Evolutionary conservation across 53 echinoderm and acorn worm genomes (phyloP).

Genomic region (Crossaster papposus): DNA sequence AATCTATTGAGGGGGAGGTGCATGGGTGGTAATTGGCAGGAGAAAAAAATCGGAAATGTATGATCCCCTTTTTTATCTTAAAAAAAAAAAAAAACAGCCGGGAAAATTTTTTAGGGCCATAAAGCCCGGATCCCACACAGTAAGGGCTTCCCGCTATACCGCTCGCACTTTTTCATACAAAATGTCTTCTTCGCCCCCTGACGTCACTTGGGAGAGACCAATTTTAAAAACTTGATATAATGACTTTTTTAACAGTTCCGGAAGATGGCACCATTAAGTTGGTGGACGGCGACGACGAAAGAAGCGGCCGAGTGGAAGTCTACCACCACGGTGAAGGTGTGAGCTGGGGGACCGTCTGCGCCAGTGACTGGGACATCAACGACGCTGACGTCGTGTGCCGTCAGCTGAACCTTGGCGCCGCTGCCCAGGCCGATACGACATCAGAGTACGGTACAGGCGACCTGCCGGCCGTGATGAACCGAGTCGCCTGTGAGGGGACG

Average conservation of each 20-base stretch:
- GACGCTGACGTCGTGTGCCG: constrained; percentile 16
- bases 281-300: background rate
- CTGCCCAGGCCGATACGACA: background rate
- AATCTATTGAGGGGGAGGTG: no score
- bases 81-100: no score
- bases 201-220: no score
- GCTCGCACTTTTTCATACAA: no score
- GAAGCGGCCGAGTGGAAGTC: constrained; percentile 17
- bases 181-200: background rate
- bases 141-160: no score
- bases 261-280: background rate
- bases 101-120: no score
- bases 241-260: background rate
- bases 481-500: constrained; percentile 27
- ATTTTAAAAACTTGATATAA: background rate
- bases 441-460: background rate
- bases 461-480: constrained; percentile 10
- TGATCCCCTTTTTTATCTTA: no score
- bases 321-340: background rate
- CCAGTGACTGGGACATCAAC: constrained; percentile 22
- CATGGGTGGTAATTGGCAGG: no score
- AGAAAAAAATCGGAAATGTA: no score
- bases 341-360: constrained; percentile 30
- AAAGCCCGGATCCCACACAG: no score
- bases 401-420: background rate